These are phyloP conservation scores for Drosophila stalkeri DNA, from an alignment of 2,888 invertebrate genomes.

Conservation along the genomic window DNA sequence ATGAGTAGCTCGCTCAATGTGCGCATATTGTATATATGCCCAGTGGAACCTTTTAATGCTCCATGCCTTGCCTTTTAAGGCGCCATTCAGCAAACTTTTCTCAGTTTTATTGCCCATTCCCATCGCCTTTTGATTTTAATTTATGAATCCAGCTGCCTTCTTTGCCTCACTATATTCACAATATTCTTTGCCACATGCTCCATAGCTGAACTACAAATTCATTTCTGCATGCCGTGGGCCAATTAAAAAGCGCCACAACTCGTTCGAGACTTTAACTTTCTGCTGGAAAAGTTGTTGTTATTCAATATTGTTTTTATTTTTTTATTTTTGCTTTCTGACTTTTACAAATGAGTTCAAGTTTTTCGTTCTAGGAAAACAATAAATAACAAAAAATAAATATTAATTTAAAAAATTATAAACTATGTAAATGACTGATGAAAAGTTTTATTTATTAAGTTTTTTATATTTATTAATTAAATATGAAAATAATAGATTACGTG, in stretches of 20 bases:
- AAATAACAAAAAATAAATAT: background rate
- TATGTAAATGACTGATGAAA: too few relatives aligned
- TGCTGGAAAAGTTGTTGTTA: conserved; percentile 1
- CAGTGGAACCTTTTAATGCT: conserved; percentile 23
- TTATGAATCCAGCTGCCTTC: conserved; percentile 51
- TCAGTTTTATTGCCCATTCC: conserved; percentile 33
- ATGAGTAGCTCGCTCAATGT: background rate
- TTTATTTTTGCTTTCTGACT: background rate
- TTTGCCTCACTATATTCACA: conserved; percentile 1
- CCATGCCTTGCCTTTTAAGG: conserved; percentile 19
- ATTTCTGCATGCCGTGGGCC: conserved; percentile 17
- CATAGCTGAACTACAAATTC: conserved; percentile 10
- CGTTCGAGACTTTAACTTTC: background rate
- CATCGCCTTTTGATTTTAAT: conserved; percentile 56
- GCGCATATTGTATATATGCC: conserved; percentile 7
- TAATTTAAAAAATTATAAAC: background rate
- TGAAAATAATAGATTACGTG: too few relatives aligned
- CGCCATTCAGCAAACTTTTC: conserved; percentile 31
- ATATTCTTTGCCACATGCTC: conserved; percentile 10
- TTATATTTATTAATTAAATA: too few relatives aligned
- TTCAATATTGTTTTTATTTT: conserved; percentile 3
- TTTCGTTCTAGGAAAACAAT: background rate
- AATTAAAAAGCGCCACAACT: conserved; percentile 29
- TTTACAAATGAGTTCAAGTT: background rate
- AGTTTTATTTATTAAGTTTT: too few relatives aligned